Percentiles rank a stretch among this genome's conserved stretches.
Conservation (phyloP, 2,113 vertebrate species). For the Triplophysa dalaica region DNA sequence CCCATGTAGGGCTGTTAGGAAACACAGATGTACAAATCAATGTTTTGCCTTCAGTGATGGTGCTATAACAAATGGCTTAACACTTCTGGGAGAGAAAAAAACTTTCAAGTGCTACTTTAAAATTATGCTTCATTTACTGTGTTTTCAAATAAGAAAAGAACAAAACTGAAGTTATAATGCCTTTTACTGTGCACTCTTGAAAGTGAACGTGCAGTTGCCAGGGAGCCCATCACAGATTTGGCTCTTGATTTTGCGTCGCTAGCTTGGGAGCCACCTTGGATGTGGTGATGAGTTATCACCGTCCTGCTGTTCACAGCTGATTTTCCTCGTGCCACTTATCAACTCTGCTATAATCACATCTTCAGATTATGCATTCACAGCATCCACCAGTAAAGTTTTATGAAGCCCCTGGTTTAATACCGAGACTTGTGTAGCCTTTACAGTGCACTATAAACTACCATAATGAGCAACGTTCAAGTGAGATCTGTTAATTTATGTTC, state of each 20-base stretch:
- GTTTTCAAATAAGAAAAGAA: not conserved
- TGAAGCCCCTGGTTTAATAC: conserved; percentile 12
- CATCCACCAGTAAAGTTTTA: conserved; percentile 34
- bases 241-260: conserved; percentile 12
- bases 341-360: conserved; percentile 48
- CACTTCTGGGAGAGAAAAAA: not conserved
- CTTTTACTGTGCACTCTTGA: conserved; percentile 2
- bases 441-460: not conserved
- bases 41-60: conserved; percentile 19
- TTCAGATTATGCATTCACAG: conserved; percentile 41
- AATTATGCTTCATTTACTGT: not conserved
- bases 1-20: conserved; percentile 22
- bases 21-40: conserved; percentile 26
- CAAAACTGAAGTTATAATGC: not conserved
- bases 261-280: conserved; percentile 40
- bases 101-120: not conserved
- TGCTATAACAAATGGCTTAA: conserved; percentile 1
- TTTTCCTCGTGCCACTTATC: conserved; percentile 55
- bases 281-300: conserved; percentile 42
- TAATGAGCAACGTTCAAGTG: not conserved
- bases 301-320: conserved; percentile 50
- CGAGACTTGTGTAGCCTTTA: conserved; percentile 14
- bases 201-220: conserved; percentile 26
- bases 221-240: conserved; percentile 33
- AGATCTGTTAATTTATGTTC: not conserved